These are phyloP conservation scores for Apamea sordens DNA, from an alignment of 2,888 invertebrate genomes.

Conservation along the genomic window DNA sequence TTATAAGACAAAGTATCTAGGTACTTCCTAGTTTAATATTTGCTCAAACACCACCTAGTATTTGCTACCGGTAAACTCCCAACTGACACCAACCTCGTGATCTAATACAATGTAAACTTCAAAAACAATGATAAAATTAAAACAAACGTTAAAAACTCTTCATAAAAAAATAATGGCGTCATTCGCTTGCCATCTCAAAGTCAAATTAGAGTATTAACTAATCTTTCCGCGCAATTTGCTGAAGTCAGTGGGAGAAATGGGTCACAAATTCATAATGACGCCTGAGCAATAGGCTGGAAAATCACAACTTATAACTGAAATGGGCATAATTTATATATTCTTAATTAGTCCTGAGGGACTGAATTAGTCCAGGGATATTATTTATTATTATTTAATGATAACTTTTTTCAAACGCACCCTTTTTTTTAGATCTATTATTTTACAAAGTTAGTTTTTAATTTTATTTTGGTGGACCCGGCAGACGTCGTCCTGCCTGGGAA, in stretches of 20 bases:
- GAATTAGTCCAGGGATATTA: too few relatives aligned
- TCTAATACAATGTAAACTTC: background rate
- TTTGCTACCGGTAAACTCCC: background rate
- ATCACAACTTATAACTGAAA: slow-evolving; percentile 23
- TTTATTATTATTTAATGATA: too few relatives aligned
- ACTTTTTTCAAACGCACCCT: background rate
- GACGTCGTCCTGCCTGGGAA: too few relatives aligned
- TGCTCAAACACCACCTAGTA: background rate
- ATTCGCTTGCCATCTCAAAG: slow-evolving; percentile 27
- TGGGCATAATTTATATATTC: slow-evolving; percentile 17
- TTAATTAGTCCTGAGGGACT: background rate
- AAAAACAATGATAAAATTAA: background rate
- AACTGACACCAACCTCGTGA: background rate
- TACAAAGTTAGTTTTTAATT: background rate
- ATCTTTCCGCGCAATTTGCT: slow-evolving; percentile 46
- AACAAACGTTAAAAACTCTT: slow-evolving; percentile 2
- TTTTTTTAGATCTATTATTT: background rate
- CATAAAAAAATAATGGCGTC: slow-evolving; percentile 13
- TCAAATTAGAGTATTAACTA: slow-evolving; percentile 38
- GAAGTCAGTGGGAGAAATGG: slow-evolving; percentile 20
- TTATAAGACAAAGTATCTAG: too few relatives aligned
- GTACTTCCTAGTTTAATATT: background rate
- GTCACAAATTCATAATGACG: slow-evolving; percentile 35
- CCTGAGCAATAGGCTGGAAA: slow-evolving; percentile 31
- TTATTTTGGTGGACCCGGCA: background rate